phyloP scores from a whole-genome alignment of 2,113 vertebrate genomes.

The Amblyopsis rosae region DNA sequence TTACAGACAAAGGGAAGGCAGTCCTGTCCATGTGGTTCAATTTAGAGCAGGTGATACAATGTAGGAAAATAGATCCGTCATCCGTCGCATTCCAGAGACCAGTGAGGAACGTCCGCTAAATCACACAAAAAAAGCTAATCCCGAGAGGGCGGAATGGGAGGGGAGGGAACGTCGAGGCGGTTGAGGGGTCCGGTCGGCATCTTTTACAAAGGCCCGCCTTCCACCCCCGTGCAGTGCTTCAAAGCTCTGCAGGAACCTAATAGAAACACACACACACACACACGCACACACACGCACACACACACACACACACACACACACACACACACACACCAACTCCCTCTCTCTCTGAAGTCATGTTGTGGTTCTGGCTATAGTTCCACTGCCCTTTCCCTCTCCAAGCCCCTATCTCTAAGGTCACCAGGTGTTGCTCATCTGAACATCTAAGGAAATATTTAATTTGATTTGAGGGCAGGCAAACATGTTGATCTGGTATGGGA shows the following conservation, averaged over 20 bases:
- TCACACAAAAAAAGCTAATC: conserved; percentile 71
- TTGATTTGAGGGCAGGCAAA: conserved; percentile 36
- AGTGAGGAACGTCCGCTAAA: conserved; percentile 71
- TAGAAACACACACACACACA: conserved; percentile 19
- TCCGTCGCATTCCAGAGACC: conserved; percentile 68
- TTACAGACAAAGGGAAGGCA: conserved; percentile 72
- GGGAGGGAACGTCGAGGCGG: conserved; percentile 41
- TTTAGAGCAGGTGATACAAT: conserved; percentile 84
- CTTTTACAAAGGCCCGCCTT: conserved; percentile 31
- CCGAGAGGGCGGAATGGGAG: conserved; percentile 41
- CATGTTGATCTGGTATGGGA: conserved; percentile 6
- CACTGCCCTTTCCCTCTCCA: conserved; percentile 2
- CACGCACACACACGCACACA: not conserved
- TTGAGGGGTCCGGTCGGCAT: conserved; percentile 30
- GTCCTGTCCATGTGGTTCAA: conserved; percentile 73
- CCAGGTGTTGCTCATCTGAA: conserved; percentile 56
- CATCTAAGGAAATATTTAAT: conserved; percentile 54
- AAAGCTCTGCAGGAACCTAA: conserved; percentile 46
- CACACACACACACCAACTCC: conserved; percentile 1
- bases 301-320: conserved; percentile 9
- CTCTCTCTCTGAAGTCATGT: conserved; percentile 18
- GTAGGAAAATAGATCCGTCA: conserved; percentile 82
- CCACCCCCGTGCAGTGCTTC: conserved; percentile 35
- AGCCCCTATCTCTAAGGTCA: conserved; percentile 9
- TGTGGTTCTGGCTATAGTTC: conserved; percentile 23